phyloP scores from a whole-genome alignment of 1,140 invertebrate species.

The Venturia canescens region DNA sequence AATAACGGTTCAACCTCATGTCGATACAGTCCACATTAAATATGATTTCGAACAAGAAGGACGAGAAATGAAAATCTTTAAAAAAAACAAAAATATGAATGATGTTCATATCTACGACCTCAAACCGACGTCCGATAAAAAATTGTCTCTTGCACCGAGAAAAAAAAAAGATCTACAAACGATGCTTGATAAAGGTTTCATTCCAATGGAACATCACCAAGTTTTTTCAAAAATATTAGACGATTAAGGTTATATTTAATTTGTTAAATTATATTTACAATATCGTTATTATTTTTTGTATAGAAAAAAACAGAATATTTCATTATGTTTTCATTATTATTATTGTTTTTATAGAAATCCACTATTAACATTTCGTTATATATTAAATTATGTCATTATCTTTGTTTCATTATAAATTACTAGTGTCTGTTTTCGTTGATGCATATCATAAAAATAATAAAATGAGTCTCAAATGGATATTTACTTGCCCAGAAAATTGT shows the following conservation, averaged over 20 bases:
- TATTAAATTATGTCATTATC: too few species aligned
- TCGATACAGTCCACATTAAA: background rate
- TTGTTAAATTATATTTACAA: background rate
- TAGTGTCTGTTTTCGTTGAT: too few species aligned
- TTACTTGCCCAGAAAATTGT: too few species aligned
- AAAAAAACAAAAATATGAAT: conserved; percentile 3
- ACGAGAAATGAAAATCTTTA: conserved; percentile 8
- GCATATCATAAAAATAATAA: too few species aligned
- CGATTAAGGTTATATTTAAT: background rate
- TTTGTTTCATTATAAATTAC: too few species aligned
- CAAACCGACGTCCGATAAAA: background rate
- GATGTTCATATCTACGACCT: background rate
- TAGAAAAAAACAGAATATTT: background rate
- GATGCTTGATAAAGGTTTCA: background rate
- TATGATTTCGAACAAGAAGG: conserved; percentile 13
- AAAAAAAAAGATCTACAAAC: background rate
- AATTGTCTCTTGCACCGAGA: background rate
- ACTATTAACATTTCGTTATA: too few species aligned
- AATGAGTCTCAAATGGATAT: too few species aligned
- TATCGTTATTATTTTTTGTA: background rate
- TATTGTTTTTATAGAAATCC: too few species aligned
- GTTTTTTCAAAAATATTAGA: background rate
- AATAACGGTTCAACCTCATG: background rate
- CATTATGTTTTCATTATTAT: background rate
- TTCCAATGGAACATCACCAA: background rate